Base-by-base conservation (phyloP, 2,797 vertebrate genomes). In the Myiotriccus ornatus region DNA sequence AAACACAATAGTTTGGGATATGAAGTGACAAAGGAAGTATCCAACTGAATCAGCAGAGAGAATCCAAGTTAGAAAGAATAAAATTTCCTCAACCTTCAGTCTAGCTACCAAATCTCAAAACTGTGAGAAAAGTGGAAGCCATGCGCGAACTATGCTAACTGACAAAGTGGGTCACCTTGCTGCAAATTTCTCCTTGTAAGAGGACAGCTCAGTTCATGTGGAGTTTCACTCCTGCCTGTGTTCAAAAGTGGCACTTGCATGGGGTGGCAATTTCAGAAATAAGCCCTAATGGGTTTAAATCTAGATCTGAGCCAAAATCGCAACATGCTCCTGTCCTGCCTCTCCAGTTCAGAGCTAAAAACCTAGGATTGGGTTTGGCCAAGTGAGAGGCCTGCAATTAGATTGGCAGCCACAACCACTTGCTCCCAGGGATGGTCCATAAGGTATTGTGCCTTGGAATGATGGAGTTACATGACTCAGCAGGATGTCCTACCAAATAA, bases 21-120 rank as follows among this genome's bases (percentile, higher is more conserved):
- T 73, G 75, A 96, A 94, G 81, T 88, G 81, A 93, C 92, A 90
- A 90, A 94, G 68, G 76, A 93, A 87, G 91, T 88, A 89, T 88
- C 84, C 93, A 96, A 81, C 84, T 85, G 91, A 93, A 96, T 82
- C 79, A 71, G 32, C 10, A 75, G 74, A 64, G 89, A 68, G 81
- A 94, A 96, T 75, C 89, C 88, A 80, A 88, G 65, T 32, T 22
- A 65, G 68, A 80, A 92, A 71, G 35, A 80, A 78, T 32, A 62
- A 12, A 60, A 57, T 84, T 89, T 93, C 14, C 39, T 39, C 56
- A 81, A 6, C 11, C 37, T 68, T 16, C 7, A 49, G 32, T 32
- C 41, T 53, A 73, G 44, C 32, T 77, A 73, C 34, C 34, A 92
- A 87, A 80, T 23, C n/a, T 64, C 41, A 0, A 74, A 89, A 73